Conservation (phyloP, 92 coral and sea anemone species). For the Desmophyllum pertusum region DNA sequence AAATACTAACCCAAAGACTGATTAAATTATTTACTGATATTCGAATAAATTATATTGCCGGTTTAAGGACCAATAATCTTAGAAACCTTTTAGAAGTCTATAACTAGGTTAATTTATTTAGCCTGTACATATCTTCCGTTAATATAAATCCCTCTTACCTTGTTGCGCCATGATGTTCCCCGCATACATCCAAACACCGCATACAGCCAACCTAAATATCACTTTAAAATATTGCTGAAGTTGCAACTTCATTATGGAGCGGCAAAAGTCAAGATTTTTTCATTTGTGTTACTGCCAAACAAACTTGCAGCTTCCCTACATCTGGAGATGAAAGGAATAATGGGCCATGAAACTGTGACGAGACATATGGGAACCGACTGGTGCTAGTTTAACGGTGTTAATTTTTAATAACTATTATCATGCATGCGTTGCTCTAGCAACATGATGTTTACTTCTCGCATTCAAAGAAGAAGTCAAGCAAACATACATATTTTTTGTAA, state of each 20-base stretch:
- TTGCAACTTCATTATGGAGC: not conserved
- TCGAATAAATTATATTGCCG: no score
- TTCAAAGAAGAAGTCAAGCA: not conserved
- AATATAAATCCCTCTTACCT: not conserved
- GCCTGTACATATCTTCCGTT: no score
- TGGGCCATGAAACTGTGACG: not conserved
- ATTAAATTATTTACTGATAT: no score
- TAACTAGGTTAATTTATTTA: no score
- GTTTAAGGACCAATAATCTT: not conserved
- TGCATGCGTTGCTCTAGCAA: not conserved
- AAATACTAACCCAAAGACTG: no score
- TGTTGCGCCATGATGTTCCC: not conserved
- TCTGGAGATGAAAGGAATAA: not conserved
- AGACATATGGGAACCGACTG: not conserved
- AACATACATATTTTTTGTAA: no score
- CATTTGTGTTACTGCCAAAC: no score
- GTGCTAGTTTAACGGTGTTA: not conserved
- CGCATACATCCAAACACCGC: not conserved
- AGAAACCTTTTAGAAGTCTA: no score
- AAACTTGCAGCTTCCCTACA: no score
- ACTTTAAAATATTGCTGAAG: not conserved
- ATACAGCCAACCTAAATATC: not conserved
- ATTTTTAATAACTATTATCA: not conserved
- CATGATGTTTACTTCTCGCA: not conserved
- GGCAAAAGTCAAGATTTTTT: no score